Evolutionary conservation across 2,797 vertebrate species (phyloP), one percentile per base, ranked within the genome.

Genomic region (Betta splendens): DNA sequence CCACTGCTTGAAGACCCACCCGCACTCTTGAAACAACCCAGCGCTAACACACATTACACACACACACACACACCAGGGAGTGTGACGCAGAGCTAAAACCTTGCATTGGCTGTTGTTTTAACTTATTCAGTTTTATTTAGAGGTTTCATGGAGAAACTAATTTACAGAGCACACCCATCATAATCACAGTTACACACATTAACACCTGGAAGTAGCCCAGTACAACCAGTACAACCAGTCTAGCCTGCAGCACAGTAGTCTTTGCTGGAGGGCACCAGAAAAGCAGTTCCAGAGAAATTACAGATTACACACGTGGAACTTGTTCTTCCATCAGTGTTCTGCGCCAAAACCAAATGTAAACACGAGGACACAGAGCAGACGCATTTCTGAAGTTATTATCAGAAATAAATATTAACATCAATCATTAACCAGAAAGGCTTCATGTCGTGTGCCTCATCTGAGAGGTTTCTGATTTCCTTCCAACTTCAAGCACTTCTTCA

Each of bases 1-100:
- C 60, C 48, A 56, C 64, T 3, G 26, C 71, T 68, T 62, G 50
- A 82, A 75, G 69, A 77, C 64, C 72, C 59, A 47, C 48, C 63
- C 21, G 16, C 16, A 0, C 64, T 64, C 58, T 57, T 55, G 61
- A 70, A 79, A 80, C 59, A 62, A 40, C 64, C 47, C 17, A 39
- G 29, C 49, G 64, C 54, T 29, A 25, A 52, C 42, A 69, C 28
- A 48, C 43, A 76, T 36, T 29, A 65, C 59, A 75, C 47, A 68
- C 62, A 50, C 60, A 65, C 59, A 75, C 47, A 68, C 62, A 50
- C 60, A 55, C 68, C 21, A 29, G 51, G 63, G 62, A 58, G 28
- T 53, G 51, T 57, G 72, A 66, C 46, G 9, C 48, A 43, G 62
- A 57, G 16, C 31, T 38, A 50, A 52, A 64, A 33, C 47, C 33